Evolutionary conservation across 2,113 vertebrate species (phyloP).

Genomic region (Engystomops pustulosus): DNA sequence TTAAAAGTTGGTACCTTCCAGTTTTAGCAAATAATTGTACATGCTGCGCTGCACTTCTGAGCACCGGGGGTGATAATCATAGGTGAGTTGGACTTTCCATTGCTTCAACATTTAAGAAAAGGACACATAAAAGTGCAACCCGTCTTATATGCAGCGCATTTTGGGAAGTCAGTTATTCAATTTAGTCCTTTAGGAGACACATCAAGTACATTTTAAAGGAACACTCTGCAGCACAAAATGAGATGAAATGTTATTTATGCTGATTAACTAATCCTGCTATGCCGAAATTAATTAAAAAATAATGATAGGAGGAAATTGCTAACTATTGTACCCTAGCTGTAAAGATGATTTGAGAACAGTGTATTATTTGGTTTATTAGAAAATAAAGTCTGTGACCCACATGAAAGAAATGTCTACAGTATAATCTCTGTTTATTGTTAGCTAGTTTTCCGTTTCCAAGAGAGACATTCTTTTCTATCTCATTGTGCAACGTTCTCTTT

Average conservation of each 20-base stretch:
- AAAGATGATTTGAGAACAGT: slow-evolving; percentile 26
- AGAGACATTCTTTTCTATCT: slow-evolving; percentile 31
- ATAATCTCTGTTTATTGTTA: slow-evolving; percentile 48
- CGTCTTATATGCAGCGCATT: not conserved
- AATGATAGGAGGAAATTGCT: slow-evolving; percentile 51
- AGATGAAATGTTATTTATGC: slow-evolving; percentile 42
- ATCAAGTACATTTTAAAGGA: not conserved
- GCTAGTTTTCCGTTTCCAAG: slow-evolving; percentile 21
- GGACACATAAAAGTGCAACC: not conserved
- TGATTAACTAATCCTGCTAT: slow-evolving; percentile 31
- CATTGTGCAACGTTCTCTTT: slow-evolving; percentile 13
- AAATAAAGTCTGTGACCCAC: slow-evolving; percentile 42
- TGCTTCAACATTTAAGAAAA: too few species aligned
- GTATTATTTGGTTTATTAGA: slow-evolving; percentile 30
- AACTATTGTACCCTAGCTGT: slow-evolving; percentile 23
- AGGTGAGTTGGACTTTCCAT: too few species aligned
- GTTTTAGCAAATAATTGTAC: too few species aligned
- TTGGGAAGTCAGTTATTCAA: not conserved
- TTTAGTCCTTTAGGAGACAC: not conserved
- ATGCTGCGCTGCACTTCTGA: too few species aligned
- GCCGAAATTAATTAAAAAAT: slow-evolving; percentile 38
- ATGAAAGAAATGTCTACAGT: slow-evolving; percentile 15
- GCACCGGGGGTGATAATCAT: too few species aligned
- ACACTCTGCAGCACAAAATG: slow-evolving; percentile 4
- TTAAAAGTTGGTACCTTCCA: too few species aligned